Evolutionary conservation across 64 coral and sea anemone species (phyloP), one percentile per base, ranked within the genome.

Genomic region (Montipora foliosa): DNA sequence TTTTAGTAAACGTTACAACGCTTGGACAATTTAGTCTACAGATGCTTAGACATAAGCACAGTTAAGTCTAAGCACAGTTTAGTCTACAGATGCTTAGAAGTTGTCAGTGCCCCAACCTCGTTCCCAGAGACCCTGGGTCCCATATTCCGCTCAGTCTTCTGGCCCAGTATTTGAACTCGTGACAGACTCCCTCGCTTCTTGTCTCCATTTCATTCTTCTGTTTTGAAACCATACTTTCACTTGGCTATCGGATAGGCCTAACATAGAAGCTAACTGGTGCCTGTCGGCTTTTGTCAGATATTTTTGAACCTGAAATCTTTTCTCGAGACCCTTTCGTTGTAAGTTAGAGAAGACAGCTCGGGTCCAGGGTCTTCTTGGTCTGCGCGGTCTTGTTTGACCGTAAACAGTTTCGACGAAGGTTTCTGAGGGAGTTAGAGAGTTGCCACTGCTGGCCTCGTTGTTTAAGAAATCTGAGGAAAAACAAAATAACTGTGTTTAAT

Each of bases 221-320:
- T 93, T 93, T 61, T 93, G 92, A 88, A 93, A 93, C 92, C 92
- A 93, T 10, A 93, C 92, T 79, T 93, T 93, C 6, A 93, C 92
- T 88, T 93, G 92, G 24, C 88, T 93, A 68, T 93, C 92, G 10
- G 92, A 87, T 5, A 93, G 52, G 19, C 92, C 92, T 52, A 93
- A 60, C 92, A 93, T 93, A 4, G 92, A 44, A 17, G 92, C 92
- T 37, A 93, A 5, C 47, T 93, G 92, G 58, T 93, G 92, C 22
- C 92, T 87, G 20, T 93, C 92, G 22, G 92, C 84, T 67, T 93
- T 93, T 47, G 92, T 93, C 62, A 93, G 13, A 61, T 93, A 93
- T 88, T 93, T 93, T 45, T 93, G 92, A 59, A 93, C 92, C 46
- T 93, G 84, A 79, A 93, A 93, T 5, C 92, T 68, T 69, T 93